Conservation (phyloP, 2,888 invertebrate species). For the Rotaria sp. region DNA sequence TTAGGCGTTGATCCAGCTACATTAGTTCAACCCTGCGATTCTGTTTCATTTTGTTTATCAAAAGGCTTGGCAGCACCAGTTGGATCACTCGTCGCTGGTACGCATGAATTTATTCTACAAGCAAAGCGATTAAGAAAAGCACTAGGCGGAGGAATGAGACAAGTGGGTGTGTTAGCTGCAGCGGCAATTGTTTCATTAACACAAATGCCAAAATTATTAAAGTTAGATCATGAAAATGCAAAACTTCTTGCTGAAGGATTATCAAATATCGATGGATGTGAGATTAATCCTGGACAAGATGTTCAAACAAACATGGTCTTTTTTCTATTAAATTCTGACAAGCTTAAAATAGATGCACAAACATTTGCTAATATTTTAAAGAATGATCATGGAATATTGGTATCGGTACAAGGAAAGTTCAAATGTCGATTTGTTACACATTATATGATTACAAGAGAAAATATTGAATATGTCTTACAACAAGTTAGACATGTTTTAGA, state of each 20-base stretch:
- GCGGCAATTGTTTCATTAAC: constrained; percentile 77
- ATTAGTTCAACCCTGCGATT: constrained; percentile 68
- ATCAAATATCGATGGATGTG: not conserved
- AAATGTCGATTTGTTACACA: not conserved
- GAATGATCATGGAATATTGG: not conserved
- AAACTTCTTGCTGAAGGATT: constrained; percentile 62
- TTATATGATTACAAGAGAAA: constrained; percentile 11
- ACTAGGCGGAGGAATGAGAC: constrained; percentile 86
- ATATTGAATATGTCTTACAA: not conserved
- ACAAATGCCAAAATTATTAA: constrained; percentile 64
- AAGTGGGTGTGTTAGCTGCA: constrained; percentile 80
- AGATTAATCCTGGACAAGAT: not conserved
- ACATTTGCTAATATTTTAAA: not conserved
- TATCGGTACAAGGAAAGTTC: not conserved
- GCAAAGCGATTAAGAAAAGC: constrained; percentile 75
- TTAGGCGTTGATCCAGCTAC: constrained; percentile 63
- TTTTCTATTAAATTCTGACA: not conserved
- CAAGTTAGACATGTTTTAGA: not conserved
- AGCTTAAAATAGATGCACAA: not conserved
- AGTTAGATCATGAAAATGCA: constrained; percentile 65
- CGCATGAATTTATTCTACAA: constrained; percentile 58
- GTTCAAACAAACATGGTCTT: not conserved
- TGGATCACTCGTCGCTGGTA: constrained; percentile 76
- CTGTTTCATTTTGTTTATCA: constrained; percentile 79
- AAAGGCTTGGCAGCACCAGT: constrained; percentile 78